A percentile compares a stretch with the other conserved stretches of the same genome.
phyloP scores from a whole-genome alignment of 1,140 invertebrate species.

The Drosophila ercepeae region DNA sequence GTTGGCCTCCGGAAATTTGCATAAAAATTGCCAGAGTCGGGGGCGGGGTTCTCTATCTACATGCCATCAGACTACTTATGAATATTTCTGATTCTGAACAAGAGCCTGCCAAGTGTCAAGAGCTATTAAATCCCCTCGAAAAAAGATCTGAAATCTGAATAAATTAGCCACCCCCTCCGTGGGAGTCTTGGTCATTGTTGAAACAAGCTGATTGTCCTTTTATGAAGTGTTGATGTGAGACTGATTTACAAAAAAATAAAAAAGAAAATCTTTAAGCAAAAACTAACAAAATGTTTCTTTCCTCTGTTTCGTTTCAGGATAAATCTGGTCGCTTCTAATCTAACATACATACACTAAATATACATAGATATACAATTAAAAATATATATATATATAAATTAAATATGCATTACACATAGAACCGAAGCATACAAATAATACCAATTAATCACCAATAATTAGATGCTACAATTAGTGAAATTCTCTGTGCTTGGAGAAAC shows the following conservation, averaged over 20 bases:
- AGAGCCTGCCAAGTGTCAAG: conserved; percentile 60
- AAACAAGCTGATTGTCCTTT: conserved; percentile 59
- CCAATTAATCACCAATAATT: conserved; percentile 70
- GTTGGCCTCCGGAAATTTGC: conserved; percentile 57
- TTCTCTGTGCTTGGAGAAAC: conserved; percentile 52
- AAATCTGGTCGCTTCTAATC: conserved; percentile 78
- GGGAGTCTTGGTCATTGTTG: conserved; percentile 31
- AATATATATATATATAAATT: conserved; percentile 33
- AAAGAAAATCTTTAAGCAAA: not conserved
- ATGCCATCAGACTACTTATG: conserved; percentile 68
- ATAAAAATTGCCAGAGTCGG: conserved; percentile 61
- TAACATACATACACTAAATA: conserved; percentile 65
- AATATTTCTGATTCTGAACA: conserved; percentile 64
- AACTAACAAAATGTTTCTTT: not conserved
- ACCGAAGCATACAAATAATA: conserved; percentile 57
- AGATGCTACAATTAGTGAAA: conserved; percentile 74
- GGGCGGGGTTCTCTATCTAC: conserved; percentile 34
- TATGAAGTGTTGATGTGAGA: conserved; percentile 63
- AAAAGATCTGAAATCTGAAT: conserved; percentile 56
- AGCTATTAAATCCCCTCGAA: conserved; percentile 16
- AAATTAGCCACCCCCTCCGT: conserved; percentile 52
- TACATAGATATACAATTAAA: conserved; percentile 43
- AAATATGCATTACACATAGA: conserved; percentile 57
- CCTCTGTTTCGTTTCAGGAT: conserved; percentile 53
- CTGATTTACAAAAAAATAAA: conserved; percentile 29